Conservation (phyloP, 2,113 vertebrate genomes). For the Poicephalus meyeri region DNA sequence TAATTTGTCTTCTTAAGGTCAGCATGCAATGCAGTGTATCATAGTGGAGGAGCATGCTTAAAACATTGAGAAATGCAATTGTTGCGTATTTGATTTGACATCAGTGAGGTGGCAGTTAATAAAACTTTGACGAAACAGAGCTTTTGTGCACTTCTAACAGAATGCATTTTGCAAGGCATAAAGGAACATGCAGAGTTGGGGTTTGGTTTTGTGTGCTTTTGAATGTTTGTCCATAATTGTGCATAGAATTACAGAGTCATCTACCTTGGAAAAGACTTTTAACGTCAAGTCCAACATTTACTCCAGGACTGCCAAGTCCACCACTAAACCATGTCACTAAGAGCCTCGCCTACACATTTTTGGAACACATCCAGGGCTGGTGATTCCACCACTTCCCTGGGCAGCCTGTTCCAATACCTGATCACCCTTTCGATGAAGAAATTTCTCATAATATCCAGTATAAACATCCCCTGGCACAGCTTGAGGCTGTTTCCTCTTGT, state of each 20-base stretch:
- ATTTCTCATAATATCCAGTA: not conserved
- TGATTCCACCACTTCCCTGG: not conserved
- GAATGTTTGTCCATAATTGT: not conserved
- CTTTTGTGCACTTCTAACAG: not conserved
- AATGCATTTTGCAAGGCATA: not conserved
- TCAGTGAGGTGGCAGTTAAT: not conserved
- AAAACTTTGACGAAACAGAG: not conserved
- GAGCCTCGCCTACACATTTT: not conserved
- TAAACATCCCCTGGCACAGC: not conserved
- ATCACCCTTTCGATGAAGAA: not conserved
- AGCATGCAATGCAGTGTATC: accelerated
- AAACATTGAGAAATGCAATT: not conserved
- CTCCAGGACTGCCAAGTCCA: not conserved
- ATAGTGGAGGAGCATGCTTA: not conserved
- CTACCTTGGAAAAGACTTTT: not conserved
- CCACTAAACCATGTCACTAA: not conserved
- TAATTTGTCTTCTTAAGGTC: too few relatives aligned
- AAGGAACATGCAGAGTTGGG: not conserved
- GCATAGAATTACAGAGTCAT: not conserved
- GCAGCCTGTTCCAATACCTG: not conserved
- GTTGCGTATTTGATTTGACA: too few relatives aligned
- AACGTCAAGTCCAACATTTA: not conserved
- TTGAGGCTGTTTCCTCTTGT: not conserved
- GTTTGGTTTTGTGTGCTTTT: not conserved
- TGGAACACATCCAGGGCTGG: not conserved